Percentiles rank a stretch among this genome's conserved stretches.
phyloP scores from a whole-genome alignment of 2,113 vertebrate genomes.

The Trematocara variabile region DNA sequence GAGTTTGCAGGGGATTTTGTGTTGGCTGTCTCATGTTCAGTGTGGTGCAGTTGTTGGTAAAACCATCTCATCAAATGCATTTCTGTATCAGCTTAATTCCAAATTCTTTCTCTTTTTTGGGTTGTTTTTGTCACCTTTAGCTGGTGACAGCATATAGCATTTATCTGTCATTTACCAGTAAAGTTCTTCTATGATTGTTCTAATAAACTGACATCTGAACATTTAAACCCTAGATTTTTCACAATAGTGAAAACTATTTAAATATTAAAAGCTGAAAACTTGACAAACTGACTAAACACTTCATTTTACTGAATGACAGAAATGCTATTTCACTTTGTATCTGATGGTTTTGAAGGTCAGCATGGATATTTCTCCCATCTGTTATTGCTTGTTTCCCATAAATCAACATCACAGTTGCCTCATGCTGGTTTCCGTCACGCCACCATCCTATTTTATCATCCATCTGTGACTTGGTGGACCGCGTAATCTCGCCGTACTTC shows the following conservation, averaged over 20 bases:
- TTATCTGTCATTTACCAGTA: conserved; percentile 46
- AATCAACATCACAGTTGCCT: conserved; percentile 61
- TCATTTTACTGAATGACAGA: conserved; percentile 38
- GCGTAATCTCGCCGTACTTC: conserved; percentile 58
- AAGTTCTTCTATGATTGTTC: not conserved
- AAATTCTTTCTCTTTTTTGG: conserved; percentile 9
- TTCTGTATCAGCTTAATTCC: not conserved
- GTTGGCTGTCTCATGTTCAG: conserved; percentile 45
- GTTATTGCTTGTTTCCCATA: conserved; percentile 62
- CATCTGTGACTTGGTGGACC: conserved; percentile 70
- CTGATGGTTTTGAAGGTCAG: conserved; percentile 19
- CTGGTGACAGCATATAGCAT: conserved; percentile 2
- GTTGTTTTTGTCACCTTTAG: not conserved
- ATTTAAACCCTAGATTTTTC: not conserved
- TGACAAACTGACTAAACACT: not conserved
- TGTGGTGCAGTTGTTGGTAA: not conserved
- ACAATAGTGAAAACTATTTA: not conserved
- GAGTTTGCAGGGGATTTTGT: conserved; percentile 5
- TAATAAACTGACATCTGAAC: not conserved
- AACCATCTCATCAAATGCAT: not conserved
- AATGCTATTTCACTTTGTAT: conserved; percentile 22
- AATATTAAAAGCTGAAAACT: not conserved
- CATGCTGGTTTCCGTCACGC: conserved; percentile 64
- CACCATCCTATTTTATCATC: conserved; percentile 65
- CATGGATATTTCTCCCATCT: conserved; percentile 54